phyloP scores from a whole-genome alignment of 2,797 vertebrate genomes.

The Diplodus puntazzo region DNA sequence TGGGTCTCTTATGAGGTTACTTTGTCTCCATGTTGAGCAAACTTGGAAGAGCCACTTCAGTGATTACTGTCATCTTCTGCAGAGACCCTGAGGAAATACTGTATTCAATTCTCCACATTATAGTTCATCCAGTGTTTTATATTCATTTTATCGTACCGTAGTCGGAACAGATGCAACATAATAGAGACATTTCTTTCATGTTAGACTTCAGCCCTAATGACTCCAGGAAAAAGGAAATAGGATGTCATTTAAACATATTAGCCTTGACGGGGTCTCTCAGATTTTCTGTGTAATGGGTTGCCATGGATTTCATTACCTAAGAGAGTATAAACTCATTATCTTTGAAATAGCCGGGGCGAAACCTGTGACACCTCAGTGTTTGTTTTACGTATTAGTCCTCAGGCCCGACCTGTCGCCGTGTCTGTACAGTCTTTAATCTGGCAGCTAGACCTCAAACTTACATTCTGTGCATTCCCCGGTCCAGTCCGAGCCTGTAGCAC shows the following conservation, averaged over 20 bases:
- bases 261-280: conserved; percentile 23
- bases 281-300: conserved; percentile 55
- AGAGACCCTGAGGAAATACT: background rate
- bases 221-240: conserved; percentile 41
- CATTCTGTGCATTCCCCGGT: conserved; percentile 73
- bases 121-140: background rate
- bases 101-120: background rate
- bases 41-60: background rate
- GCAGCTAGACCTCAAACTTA: conserved; percentile 34
- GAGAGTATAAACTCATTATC: conserved; percentile 58
- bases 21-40: conserved; percentile 10
- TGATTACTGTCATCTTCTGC: background rate
- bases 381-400: conserved; percentile 52
- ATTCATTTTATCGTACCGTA: background rate
- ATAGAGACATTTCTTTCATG: conserved; percentile 33
- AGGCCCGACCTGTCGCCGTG: conserved; percentile 37
- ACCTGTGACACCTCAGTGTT: conserved; percentile 48
- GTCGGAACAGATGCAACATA: conserved; percentile 18
- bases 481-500: conserved; percentile 62
- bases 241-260: conserved; percentile 60
- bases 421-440: conserved; percentile 41
- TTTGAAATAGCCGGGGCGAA: conserved; percentile 36
- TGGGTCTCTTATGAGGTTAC: background rate
- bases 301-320: conserved; percentile 57
- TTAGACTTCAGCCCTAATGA: conserved; percentile 41